These are phyloP conservation scores for Limnephilus rhombicus DNA, from an alignment of 2,888 invertebrate species.

Conservation along the genomic window DNA sequence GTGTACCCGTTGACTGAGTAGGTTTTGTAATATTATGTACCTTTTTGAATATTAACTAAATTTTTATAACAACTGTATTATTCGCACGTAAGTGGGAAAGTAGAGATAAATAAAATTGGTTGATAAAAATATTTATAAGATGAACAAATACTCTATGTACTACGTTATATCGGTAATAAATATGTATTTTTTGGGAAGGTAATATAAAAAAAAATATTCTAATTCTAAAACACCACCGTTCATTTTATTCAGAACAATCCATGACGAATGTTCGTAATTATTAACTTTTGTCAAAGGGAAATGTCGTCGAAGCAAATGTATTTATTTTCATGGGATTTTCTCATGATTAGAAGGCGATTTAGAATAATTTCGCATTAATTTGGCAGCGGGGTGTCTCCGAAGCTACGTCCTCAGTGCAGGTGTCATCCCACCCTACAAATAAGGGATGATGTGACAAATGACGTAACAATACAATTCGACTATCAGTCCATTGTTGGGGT, in stretches of 20 bases:
- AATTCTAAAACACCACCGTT: background rate
- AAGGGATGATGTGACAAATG: constrained; percentile 57
- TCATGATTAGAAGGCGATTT: constrained; percentile 32
- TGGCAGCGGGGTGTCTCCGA: constrained; percentile 52
- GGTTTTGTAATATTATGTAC: too few species aligned
- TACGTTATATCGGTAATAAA: too few species aligned
- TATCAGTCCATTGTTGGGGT: constrained; percentile 49
- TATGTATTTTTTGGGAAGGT: too few species aligned
- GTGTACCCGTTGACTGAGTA: too few species aligned
- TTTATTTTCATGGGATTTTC: constrained; percentile 27
- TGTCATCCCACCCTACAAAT: constrained; percentile 48
- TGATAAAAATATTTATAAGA: too few species aligned
- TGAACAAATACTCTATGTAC: too few species aligned
- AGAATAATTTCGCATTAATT: constrained; percentile 48
- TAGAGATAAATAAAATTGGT: too few species aligned
- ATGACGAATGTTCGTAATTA: constrained; percentile 12
- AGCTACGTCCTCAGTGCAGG: constrained; percentile 45
- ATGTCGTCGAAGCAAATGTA: background rate
- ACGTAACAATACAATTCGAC: constrained; percentile 48
- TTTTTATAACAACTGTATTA: too few species aligned
- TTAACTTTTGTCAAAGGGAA: background rate
- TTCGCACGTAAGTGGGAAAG: too few species aligned
- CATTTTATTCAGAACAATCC: background rate
- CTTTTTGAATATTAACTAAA: too few species aligned
- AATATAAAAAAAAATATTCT: background rate